These are phyloP conservation scores for Neolamprologus caudopunctatus DNA, from an alignment of 2,113 vertebrate species.

Conservation along the genomic window DNA sequence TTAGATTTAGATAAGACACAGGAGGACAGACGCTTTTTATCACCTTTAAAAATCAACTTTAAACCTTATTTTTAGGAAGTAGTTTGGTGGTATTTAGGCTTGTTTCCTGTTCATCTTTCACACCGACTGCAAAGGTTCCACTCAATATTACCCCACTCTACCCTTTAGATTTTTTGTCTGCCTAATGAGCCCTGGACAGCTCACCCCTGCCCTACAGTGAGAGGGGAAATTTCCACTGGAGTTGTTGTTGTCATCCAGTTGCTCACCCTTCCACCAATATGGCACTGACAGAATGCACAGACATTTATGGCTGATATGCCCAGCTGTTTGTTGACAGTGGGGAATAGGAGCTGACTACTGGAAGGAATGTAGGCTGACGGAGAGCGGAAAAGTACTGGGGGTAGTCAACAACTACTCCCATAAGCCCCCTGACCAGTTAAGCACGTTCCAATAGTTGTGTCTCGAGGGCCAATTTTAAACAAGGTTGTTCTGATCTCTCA, in stretches of 20 bases:
- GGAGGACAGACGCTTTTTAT: fast-evolving
- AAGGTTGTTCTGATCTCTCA: neutral
- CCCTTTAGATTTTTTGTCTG: neutral
- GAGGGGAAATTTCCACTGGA: slow-evolving; percentile 49
- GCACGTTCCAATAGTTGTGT: neutral
- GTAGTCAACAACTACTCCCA: neutral
- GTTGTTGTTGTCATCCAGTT: slow-evolving; percentile 18
- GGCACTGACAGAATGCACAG: neutral
- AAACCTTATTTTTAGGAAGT: too few relatives aligned
- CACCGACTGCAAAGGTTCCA: too few relatives aligned
- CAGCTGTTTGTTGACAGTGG: slow-evolving; percentile 29
- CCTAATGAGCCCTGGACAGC: neutral
- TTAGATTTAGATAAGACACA: fast-evolving
- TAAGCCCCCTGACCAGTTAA: neutral
- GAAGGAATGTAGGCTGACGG: slow-evolving; percentile 24
- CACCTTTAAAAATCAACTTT: neutral
- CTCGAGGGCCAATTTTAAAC: neutral
- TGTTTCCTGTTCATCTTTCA: too few relatives aligned
- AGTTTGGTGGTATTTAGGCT: too few relatives aligned
- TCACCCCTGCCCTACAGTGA: neutral
- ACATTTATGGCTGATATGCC: neutral
- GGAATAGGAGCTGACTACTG: slow-evolving; percentile 19
- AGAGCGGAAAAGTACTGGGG: slow-evolving; percentile 52
- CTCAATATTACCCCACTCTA: too few relatives aligned
- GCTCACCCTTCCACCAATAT: neutral